Evolutionary conservation across 30 jellyfish, hydroid and myxozoan species (phyloP).

Genomic region (Aurelia sp.): DNA sequence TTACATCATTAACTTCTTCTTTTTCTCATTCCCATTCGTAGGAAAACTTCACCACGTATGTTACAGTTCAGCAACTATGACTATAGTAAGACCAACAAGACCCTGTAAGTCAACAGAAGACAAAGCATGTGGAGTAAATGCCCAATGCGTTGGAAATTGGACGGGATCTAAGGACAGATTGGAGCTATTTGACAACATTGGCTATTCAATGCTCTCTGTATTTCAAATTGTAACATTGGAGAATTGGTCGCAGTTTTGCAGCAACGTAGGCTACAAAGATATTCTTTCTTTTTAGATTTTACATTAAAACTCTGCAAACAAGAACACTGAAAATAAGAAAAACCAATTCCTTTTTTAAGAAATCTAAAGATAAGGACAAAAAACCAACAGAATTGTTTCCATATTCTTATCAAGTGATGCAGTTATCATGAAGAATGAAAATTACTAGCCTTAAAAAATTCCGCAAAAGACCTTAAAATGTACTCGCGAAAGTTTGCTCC

Average conservation of each 20-base stretch:
- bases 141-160: slow-evolving; percentile 61
- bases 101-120: slow-evolving; percentile 15
- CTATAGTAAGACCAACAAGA: not conserved
- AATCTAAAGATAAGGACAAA: too few relatives aligned
- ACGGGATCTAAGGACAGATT: slow-evolving; percentile 38
- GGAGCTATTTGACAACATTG: slow-evolving; percentile 71
- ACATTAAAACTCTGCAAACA: too few relatives aligned
- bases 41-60: slow-evolving; percentile 73
- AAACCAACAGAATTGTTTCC: too few relatives aligned
- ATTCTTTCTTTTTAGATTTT: too few relatives aligned
- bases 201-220: slow-evolving; percentile 66
- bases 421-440: too few relatives aligned
- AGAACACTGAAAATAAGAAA: too few relatives aligned
- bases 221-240: slow-evolving; percentile 82
- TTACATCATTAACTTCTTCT: too few relatives aligned
- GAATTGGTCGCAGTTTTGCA: slow-evolving; percentile 59
- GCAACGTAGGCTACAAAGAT: slow-evolving; percentile 45
- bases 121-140: slow-evolving; percentile 12
- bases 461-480: too few relatives aligned
- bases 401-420: too few relatives aligned
- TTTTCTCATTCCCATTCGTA: not conserved
- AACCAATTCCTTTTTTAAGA: too few relatives aligned
- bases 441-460: too few relatives aligned
- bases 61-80: slow-evolving; percentile 1
- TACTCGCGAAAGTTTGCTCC: too few relatives aligned